Percentiles rank a stretch among this genome's conserved stretches.
Conservation (phyloP, 2,888 invertebrate genomes). For the Drosophila peninsularis region DNA sequence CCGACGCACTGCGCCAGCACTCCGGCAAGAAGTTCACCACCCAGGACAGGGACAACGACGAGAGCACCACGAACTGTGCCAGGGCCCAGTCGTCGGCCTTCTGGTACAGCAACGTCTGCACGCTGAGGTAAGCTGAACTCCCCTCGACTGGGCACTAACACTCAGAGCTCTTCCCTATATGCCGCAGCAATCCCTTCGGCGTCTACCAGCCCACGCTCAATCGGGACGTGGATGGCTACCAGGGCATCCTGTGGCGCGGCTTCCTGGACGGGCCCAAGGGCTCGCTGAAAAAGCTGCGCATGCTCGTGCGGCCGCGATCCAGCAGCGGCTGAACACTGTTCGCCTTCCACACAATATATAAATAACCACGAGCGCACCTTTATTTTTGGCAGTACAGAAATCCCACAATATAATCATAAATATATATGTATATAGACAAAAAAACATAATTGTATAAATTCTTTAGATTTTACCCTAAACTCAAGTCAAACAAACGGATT, state of each 20-base stretch:
- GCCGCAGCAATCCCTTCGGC: conserved; percentile 65
- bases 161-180: background rate
- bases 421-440: background rate
- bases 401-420: background rate
- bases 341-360: background rate
- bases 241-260: conserved; percentile 67
- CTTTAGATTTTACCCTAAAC: background rate
- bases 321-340: background rate
- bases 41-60: conserved; percentile 51
- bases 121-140: conserved; percentile 43
- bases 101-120: conserved; percentile 61
- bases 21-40: conserved; percentile 65
- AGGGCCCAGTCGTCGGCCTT: conserved; percentile 56
- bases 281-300: conserved; percentile 59
- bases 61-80: conserved; percentile 54
- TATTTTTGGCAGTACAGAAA: conserved; percentile 9
- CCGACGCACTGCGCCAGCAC: conserved; percentile 59
- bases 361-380: background rate
- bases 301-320: conserved; percentile 58
- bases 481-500: background rate
- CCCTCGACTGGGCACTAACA: too few species aligned
- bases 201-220: conserved; percentile 57
- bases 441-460: background rate
- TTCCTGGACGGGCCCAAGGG: conserved; percentile 69
- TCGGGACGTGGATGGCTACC: conserved; percentile 59